Base-by-base conservation (phyloP, 2,888 invertebrate genomes). In the Litoditis marina region DNA sequence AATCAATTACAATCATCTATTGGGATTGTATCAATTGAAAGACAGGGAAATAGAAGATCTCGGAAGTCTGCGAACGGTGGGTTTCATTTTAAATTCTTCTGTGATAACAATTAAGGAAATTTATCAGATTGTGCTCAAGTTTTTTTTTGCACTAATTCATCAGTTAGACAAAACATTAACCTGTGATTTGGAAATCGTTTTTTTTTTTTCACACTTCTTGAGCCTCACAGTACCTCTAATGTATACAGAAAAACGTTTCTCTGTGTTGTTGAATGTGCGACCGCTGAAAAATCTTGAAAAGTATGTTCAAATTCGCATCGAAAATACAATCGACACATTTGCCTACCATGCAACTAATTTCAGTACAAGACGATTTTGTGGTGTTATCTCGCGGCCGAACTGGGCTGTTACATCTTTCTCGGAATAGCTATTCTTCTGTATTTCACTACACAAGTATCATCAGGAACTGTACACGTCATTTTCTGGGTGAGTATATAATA, bases 291-390 rank as follows among this genome's bases (percentile, higher is more conserved):
- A n/a, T n/a, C n/a, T n/a, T n/a, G n/a, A n/a, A n/a, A n/a, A n/a
- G n/a, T n/a, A n/a, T n/a, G n/a, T n/a, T n/a, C n/a, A n/a, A n/a
- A n/a, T n/a, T n/a, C n/a, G n/a, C n/a, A n/a, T n/a, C n/a, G n/a
- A n/a, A n/a, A 4, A 39, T 39, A 39, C n/a, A 39, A 13, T 8
- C 3, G 25, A 22, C 44, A 22, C 44, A 44, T 44, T 3, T 8
- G 5, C 25, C 44, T 22, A 22, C 19, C 44, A 44, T 44, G 19
- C 44, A 44, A 22, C 44, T 44, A 11, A 30, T 75, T 78, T 51
- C 66, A 80, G 79, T 81, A 81, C 64, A 79, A 79, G 66, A 75
- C 69, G 25, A 62, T 79, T 28, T 69, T 80, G 4, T 77, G 76
- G 57, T 68, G 68, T 16, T 80, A 74, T 57, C 67, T 81, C 16